Evolutionary conservation across 2,113 vertebrate species (phyloP).

Genomic region (Corythoichthys intestinalis): DNA sequence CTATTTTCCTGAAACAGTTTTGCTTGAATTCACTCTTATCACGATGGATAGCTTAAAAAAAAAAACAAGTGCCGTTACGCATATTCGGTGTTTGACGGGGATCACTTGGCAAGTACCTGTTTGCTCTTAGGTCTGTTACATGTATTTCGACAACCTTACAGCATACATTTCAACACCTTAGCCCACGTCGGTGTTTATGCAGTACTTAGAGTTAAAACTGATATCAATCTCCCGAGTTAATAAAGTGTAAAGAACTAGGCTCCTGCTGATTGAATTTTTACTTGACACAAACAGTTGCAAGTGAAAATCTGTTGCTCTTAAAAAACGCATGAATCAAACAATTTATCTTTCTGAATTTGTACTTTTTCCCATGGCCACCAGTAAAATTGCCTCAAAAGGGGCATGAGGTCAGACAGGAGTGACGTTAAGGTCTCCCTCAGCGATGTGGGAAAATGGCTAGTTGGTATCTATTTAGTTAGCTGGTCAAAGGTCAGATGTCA

Average conservation of each 20-base stretch:
- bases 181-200: background rate
- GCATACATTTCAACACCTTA: background rate
- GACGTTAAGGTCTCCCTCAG: constrained; percentile 38
- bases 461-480: constrained; percentile 23
- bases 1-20: constrained; percentile 34
- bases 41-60: constrained; percentile 15
- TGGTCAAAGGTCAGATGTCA: constrained; percentile 47
- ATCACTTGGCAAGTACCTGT: constrained; percentile 12
- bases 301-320: constrained; percentile 11
- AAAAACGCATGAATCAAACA: constrained; percentile 4
- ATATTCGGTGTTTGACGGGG: constrained; percentile 9
- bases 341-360: constrained; percentile 14
- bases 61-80: background rate
- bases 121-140: constrained; percentile 10
- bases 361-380: constrained; percentile 64
- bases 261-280: background rate
- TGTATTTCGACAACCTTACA: background rate
- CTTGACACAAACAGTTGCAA: background rate
- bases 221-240: background rate
- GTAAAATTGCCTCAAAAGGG: constrained; percentile 20
- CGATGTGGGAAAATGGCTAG: constrained; percentile 57
- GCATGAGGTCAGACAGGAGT: constrained; percentile 49
- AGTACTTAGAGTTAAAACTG: background rate
- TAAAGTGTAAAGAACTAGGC: background rate
- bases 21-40: constrained; percentile 31